Evolutionary conservation across 2,888 invertebrate genomes (phyloP).

Genomic region (Pollenia angustigena): DNA sequence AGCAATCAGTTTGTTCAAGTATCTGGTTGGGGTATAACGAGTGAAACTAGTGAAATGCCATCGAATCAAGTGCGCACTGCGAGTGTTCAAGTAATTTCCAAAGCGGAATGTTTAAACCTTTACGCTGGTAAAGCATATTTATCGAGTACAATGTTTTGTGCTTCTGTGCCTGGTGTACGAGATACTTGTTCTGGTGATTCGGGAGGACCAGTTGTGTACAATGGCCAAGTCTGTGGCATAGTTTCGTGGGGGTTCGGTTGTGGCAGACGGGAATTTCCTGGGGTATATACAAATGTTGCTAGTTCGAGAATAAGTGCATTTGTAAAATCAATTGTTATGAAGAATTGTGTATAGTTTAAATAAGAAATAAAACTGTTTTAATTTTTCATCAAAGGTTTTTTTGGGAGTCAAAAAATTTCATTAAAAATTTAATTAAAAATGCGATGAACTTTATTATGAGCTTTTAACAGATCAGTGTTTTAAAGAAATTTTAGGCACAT

Average conservation of each 20-base stretch:
- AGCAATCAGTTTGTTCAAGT: conserved; percentile 77
- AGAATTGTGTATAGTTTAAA: conserved; percentile 64
- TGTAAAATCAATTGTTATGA: conserved; percentile 74
- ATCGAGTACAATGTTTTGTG: conserved; percentile 82
- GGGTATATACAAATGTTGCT: conserved; percentile 78
- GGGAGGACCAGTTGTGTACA: conserved; percentile 81
- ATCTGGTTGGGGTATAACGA: conserved; percentile 81
- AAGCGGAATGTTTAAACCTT: conserved; percentile 75
- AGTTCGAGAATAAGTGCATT: conserved; percentile 76
- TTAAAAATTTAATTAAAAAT: no score
- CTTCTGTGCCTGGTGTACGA: conserved; percentile 77
- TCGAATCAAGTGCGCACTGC: conserved; percentile 79
- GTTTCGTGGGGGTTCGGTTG: conserved; percentile 86
- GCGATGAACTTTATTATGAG: no score
- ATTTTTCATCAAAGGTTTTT: no score
- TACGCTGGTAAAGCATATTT: conserved; percentile 76
- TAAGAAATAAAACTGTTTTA: background rate
- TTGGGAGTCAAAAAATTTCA: no score
- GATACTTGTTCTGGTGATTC: conserved; percentile 83
- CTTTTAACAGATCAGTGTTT: no score
- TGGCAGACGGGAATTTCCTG: conserved; percentile 78
- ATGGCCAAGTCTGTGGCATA: conserved; percentile 86
- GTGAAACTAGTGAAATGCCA: conserved; percentile 75
- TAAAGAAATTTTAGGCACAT: no score
- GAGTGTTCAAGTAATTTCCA: conserved; percentile 76